Base-by-base conservation (phyloP, 2,888 invertebrate genomes). In the Cetonia aurata region DNA sequence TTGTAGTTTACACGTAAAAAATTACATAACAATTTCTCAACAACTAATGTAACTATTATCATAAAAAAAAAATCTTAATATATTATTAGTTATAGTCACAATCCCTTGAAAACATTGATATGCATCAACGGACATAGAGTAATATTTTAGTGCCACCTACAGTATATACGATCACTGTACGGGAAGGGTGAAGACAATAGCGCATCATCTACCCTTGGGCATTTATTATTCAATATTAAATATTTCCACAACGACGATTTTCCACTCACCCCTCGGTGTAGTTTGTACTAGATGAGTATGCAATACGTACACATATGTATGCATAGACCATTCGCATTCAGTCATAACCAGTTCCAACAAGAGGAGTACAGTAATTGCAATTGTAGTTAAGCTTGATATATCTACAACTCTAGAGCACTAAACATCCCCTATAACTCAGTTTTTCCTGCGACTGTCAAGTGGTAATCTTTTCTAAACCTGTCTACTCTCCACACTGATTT, bases 141-240 rank as follows among this genome's bases (percentile, higher is more conserved):
- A 25, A 25, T 25, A 25, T 25, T 25, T 25, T 25, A 25, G 25
- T 25, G 19, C 53, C 10, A 25, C 19, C 10, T 17, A 53, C 3
- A 19, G 8, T 8, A 6, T 13, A 53, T 0, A 1, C 9, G 17
- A 19, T 13, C 3, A 53, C 25, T 25, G 25, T 19, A 53, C 37
- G 41, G 37, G 9, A 37, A 37, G 37, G 15, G 12, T n/a, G 19
- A 56, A 56, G 37, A 56, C 37, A 56, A 41, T 56, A 56, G n/a
- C 10, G 33, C 37, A 56, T 53, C 53, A 53, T 56, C 33, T 56
- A 37, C 55, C 37, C 19, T 6, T 37, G 55, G 6, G 13, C 15
- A 56, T 56, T 56, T 56, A 56, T 37, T 56, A 13, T 13, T 17
- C 37, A 56, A 56, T 56, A 56, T 56, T 56, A 33, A 37, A 56